These are phyloP conservation scores for Papilio gigon DNA, from an alignment of 2,888 invertebrate species.

Conservation along the genomic window DNA sequence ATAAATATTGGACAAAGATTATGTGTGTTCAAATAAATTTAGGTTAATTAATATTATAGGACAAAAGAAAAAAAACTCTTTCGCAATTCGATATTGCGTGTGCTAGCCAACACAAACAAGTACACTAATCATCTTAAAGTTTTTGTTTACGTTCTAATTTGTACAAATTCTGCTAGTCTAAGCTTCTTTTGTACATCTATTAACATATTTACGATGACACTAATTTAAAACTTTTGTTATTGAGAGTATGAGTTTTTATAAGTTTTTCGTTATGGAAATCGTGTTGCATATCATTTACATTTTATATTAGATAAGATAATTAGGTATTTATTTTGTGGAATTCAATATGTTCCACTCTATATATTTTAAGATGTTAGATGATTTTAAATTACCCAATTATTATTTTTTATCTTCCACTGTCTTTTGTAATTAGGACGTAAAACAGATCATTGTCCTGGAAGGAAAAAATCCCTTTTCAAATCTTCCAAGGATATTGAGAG, in stretches of 20 bases:
- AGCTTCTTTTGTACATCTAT: slow-evolving; percentile 46
- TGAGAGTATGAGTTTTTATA: slow-evolving; percentile 36
- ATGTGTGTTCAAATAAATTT: slow-evolving; percentile 8
- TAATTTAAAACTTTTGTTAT: slow-evolving; percentile 37
- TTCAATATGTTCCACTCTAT: not conserved
- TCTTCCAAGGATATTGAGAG: not conserved
- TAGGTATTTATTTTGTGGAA: slow-evolving; percentile 19
- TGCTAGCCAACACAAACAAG: slow-evolving; percentile 23
- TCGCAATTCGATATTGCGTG: not conserved
- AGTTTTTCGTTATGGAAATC: slow-evolving; percentile 10
- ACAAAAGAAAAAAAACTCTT: not conserved
- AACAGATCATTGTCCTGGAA: not conserved
- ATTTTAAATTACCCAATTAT: not conserved
- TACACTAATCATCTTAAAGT: slow-evolving; percentile 20
- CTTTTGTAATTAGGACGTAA: not conserved
- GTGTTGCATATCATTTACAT: slow-evolving; percentile 41
- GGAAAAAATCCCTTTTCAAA: not conserved
- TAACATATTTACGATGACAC: slow-evolving; percentile 38
- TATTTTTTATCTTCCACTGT: not conserved
- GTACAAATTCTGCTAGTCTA: slow-evolving; percentile 54
- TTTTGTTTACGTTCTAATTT: slow-evolving; percentile 37
- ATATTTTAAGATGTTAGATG: not conserved
- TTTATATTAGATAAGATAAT: slow-evolving; percentile 39
- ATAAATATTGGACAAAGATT: slow-evolving; percentile 1
- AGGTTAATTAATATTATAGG: not conserved